A percentile compares a stretch with the other conserved stretches of the same genome.
Evolutionary conservation across 2,888 invertebrate genomes (phyloP).

Genomic region (Andrena flavipes): DNA sequence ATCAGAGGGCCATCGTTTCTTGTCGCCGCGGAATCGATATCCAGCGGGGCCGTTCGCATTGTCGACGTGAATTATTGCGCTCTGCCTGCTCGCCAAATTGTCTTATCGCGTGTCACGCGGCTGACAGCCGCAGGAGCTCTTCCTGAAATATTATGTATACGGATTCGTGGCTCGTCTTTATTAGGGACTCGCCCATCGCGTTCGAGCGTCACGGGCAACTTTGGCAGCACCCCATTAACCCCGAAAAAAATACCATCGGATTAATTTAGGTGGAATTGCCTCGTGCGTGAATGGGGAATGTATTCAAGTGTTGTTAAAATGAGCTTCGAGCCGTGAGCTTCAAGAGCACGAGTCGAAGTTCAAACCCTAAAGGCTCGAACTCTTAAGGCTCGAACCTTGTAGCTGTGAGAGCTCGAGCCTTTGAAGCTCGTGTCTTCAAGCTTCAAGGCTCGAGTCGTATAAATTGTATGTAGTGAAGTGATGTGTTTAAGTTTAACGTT

Average conservation of each 20-base stretch:
- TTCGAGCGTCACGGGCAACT: constrained; percentile 8
- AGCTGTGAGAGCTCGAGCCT: too few relatives aligned
- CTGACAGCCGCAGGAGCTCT: constrained; percentile 51
- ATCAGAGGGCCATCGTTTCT: constrained; percentile 53
- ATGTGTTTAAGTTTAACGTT: too few relatives aligned
- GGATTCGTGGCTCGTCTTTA: constrained; percentile 28
- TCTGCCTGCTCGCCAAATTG: constrained; percentile 62
- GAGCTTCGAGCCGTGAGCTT: too few relatives aligned
- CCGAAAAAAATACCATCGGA: neutral
- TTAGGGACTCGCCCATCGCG: neutral
- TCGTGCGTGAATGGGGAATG: neutral
- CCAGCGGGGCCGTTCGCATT: constrained; percentile 50
- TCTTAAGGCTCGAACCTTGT: too few relatives aligned
- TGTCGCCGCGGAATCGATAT: constrained; percentile 66
- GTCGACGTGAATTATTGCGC: constrained; percentile 67
- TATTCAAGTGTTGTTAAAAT: too few relatives aligned
- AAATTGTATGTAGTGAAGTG: too few relatives aligned
- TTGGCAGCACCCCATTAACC: neutral
- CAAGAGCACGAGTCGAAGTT: too few relatives aligned
- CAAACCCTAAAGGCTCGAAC: too few relatives aligned
- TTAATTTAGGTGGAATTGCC: constrained; percentile 13
- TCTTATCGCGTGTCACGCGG: constrained; percentile 67
- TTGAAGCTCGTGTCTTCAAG: too few relatives aligned
- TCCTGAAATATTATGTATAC: constrained; percentile 49
- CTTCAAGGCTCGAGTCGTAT: too few relatives aligned